phyloP scores from a whole-genome alignment of 2,113 vertebrate genomes.

The Rissa tridactyla region DNA sequence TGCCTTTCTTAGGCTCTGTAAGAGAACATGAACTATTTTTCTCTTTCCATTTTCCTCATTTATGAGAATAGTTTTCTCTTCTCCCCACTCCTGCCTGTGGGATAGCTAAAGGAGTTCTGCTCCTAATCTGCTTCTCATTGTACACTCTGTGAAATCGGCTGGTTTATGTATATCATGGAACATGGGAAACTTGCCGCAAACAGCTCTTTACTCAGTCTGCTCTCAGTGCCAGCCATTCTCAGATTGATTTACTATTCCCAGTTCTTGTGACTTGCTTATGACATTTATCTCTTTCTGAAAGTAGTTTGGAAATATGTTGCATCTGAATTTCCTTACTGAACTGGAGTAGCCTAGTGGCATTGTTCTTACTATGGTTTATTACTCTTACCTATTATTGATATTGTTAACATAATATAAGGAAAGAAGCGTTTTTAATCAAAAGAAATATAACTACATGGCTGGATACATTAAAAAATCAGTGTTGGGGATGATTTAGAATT shows the following conservation, averaged over 20 bases:
- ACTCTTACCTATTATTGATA: neutral
- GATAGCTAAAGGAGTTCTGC: neutral
- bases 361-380: neutral
- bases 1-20: neutral
- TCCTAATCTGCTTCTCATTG: constrained; percentile 48
- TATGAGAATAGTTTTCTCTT: constrained; percentile 11
- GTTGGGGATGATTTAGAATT: neutral
- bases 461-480: neutral
- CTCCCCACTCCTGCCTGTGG: neutral
- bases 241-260: neutral
- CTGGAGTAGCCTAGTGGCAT: neutral
- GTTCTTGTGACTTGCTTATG: neutral
- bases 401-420: neutral
- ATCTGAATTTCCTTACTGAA: neutral
- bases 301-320: neutral
- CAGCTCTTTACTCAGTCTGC: neutral
- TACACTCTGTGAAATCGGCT: constrained; percentile 20
- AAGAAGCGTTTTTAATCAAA: neutral
- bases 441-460: neutral
- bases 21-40: neutral
- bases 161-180: neutral
- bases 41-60: neutral
- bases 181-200: neutral
- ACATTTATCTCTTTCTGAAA: neutral
- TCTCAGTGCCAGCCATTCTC: constrained; percentile 7